Base-by-base conservation (phyloP, 2,888 invertebrate genomes). In the Morpho achilles region DNA sequence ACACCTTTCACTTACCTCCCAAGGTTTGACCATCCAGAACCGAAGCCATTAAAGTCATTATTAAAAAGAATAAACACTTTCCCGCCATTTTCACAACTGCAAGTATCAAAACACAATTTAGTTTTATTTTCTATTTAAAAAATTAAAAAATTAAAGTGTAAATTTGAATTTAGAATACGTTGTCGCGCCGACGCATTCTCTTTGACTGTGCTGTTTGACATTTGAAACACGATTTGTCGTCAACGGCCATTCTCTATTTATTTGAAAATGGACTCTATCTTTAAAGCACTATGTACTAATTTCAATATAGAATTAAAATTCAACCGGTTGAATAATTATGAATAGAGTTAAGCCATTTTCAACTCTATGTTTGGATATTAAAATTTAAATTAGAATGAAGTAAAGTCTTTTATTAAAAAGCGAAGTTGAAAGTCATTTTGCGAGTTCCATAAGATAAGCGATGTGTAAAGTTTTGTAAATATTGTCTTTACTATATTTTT, bases 1-100 rank as follows among this genome's bases (percentile, higher is more conserved):
- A 74, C 71, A 55, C 86, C 87, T 87, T 87, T 88, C 86, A 87
- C 88, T 88, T 65, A 87, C 87, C 88, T 57, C 79, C 76, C 84
- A 86, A 84, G 80, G 84, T 83, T 70, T 87, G 86, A 56, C 82
- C 85, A 62, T 80, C 77, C 67, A 81, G 69, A 60, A 80, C 75
- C 54, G 78, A 69, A 60, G 76, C 76, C 71, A 80, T 71, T 39
- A 74, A 67, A 62, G 74, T 67, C 63, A 77, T 67, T 66, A 74
- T 63, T 46, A 79, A 69, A 69, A 74, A 67, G 64, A 77, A 74
- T 53, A 82, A 70, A 75, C 69, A 71, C 61, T 69, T 67, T 59
- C 68, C 70, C 67, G 67, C 71, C 81, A 82, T 83, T 76, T 74
- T 79, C 42, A 22, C 32, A 22, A 39, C 39, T 49, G 32, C 8